Evolutionary conservation across 2,113 vertebrate species (phyloP).

Genomic region (Corythoichthys haematopterus): DNA sequence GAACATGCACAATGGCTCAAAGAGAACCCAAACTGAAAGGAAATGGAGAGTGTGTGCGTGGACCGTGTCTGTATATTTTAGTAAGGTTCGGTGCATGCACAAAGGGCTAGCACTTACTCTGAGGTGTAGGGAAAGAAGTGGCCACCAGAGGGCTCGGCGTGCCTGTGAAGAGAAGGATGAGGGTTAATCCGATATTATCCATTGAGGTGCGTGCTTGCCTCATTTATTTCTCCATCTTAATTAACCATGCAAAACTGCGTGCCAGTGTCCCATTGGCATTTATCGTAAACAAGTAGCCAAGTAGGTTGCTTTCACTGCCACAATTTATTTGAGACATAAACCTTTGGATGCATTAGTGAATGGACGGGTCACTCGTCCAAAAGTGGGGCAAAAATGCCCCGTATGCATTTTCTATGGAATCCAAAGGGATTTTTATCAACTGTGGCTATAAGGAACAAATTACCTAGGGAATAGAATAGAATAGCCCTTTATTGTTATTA

Average conservation of each 20-base stretch:
- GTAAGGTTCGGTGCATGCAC: constrained; percentile 3
- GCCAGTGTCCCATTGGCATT: not conserved
- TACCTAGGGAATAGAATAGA: too few species aligned
- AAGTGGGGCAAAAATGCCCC: too few species aligned
- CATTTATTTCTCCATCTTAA: not conserved
- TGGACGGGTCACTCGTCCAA: too few species aligned
- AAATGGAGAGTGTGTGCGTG: constrained; percentile 23
- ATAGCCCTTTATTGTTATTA: too few species aligned
- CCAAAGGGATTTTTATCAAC: too few species aligned
- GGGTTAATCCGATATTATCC: not conserved
- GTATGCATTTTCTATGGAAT: too few species aligned
- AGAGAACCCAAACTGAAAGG: constrained; percentile 35
- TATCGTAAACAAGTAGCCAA: not conserved
- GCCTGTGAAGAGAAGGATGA: constrained; percentile 76
- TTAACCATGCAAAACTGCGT: not conserved
- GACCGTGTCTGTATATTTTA: not conserved
- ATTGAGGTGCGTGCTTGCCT: not conserved
- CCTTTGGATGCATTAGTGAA: too few species aligned
- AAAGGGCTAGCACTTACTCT: constrained; percentile 75
- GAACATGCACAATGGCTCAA: constrained; percentile 15
- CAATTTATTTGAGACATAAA: too few species aligned
- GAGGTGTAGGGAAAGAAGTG: constrained; percentile 79
- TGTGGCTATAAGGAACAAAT: too few species aligned
- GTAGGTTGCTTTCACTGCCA: not conserved
- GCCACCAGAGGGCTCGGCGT: constrained; percentile 83